Base-by-base conservation (phyloP, 2,888 invertebrate genomes). In the Pheosia tremula region DNA sequence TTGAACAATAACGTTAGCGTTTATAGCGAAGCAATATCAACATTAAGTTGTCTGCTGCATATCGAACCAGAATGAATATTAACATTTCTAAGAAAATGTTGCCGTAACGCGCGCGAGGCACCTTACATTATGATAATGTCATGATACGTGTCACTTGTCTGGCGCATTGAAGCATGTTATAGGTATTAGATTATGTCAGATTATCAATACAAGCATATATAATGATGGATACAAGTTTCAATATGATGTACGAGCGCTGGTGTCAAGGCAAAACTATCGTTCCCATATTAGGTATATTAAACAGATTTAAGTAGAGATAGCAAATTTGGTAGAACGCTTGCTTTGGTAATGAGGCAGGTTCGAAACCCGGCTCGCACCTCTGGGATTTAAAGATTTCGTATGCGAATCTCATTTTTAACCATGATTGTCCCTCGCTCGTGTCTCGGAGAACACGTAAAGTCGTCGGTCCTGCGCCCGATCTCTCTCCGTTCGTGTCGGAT, bases 101-200 rank as follows among this genome's bases (percentile, higher is more conserved):
- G 65, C 58, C 59, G 53, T 58, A 37, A 67, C 57, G 57, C 57
- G 55, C 57, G 58, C 57, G 55, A 36, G 62, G 63, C 64, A 71
- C 59, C 69, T 77, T 60, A 69, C 39, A 67, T 69, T 77, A 77
- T 74, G 68, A 56, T 76, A 74, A 74, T 76, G 55, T 55, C 56
- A 60, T 62, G 67, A 60, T 58, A 66, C 61, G 8, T 55, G 55
- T 59, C 56, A 38, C 60, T 41, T 52, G 45, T 50, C n/a, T 47
- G 11, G 5, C 24, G 52, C 52, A 52, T 36, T 24, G 36, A 9
- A 10, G 11, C 49, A 8, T 6, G 24, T 0, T 36, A 8, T 36
- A 10, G 36, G 8, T 52, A 52, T 52, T 37, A 24, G 37, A 37
- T 37, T 24, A 56, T 60, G 56, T 38, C 54, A 41, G 45, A 59